Evolutionary conservation across 2,888 invertebrate species (phyloP), one percentile per base, ranked within the genome.

Genomic region (Camponotus fellah): DNA sequence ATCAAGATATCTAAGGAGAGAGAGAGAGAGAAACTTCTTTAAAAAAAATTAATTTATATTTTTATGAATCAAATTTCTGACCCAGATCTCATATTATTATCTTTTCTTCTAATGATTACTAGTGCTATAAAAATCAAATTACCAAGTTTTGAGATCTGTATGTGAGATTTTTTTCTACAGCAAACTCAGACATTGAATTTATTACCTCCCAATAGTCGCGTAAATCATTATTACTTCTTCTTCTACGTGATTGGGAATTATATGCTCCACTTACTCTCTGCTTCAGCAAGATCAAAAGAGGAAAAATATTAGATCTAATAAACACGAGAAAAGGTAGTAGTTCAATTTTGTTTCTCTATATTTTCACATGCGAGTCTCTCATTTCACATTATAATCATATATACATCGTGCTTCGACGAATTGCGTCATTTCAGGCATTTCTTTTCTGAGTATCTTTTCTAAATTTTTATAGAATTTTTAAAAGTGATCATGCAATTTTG

Each of bases 391-490:
- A 71, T 6, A 10, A 34, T n/a, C n/a, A n/a, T n/a, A 37, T 40
- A 58, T 4, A 9, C 26, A 26, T 26, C 26, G 26, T 2, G 26
- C 34, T 60, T 49, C 64, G 82, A 84, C 66, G 12, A 65, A 53
- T 26, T 53, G 32, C 34, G 32, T 65, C 46, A 17, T 32, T 34
- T 6, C 3, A 43, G 62, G 56, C 40, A 56, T 85, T 84, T 81
- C n/a, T n/a, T n/a, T n/a, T n/a, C n/a, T n/a, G 14, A 26, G 17
- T n/a, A 26, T 40, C 17, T 5, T 21, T 2, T 26, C 14, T 43
- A 64, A 64, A 64, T 34, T 8, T 46, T 26, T 64, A 32, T 9
- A 4, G 5, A 62, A 62, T 14, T 74, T 32, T 60, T 40, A 75
- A 62, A 46, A 46, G 1, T 34, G 46, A 64, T 46, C 12, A n/a